Conservation (phyloP, 2,113 vertebrate genomes). For the Oenanthe oenanthe region DNA sequence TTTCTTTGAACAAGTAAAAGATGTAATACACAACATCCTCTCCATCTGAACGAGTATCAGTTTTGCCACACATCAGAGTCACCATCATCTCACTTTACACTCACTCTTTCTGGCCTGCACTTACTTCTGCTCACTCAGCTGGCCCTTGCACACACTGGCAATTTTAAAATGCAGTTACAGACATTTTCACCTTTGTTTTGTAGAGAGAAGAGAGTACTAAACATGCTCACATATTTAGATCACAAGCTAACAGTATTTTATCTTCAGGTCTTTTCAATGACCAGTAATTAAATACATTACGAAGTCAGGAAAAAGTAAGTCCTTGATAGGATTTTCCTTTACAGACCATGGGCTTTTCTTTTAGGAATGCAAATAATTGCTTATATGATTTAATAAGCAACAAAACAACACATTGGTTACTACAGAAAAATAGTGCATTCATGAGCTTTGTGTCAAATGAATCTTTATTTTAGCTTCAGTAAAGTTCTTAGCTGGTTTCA, state of each 20-base stretch:
- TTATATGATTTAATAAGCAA: not conserved
- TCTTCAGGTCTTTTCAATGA: not conserved
- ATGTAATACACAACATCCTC: not conserved
- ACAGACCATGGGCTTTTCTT: not conserved
- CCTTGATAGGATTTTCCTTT: not conserved
- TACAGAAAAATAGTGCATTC: not conserved
- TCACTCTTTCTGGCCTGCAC: constrained; percentile 71
- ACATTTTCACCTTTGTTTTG: constrained; percentile 67
- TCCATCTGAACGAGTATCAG: not conserved
- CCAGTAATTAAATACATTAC: not conserved
- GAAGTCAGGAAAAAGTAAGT: not conserved
- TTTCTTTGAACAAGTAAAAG: not conserved
- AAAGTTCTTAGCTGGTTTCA: not conserved
- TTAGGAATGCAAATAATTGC: not conserved
- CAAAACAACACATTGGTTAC: not conserved
- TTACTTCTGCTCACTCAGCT: constrained; percentile 75
- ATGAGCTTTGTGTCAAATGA: not conserved
- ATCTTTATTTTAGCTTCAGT: not conserved
- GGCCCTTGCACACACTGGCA: constrained; percentile 66
- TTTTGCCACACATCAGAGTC: not conserved
- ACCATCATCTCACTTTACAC: constrained; percentile 38
- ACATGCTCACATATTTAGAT: constrained; percentile 19
- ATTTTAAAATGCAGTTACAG: constrained; percentile 75
- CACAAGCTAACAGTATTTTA: not conserved
- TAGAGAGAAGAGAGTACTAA: constrained; percentile 66